These are phyloP conservation scores for Acrocephalus arundinaceus DNA, from an alignment of 2,113 vertebrate genomes.

Conservation along the genomic window DNA sequence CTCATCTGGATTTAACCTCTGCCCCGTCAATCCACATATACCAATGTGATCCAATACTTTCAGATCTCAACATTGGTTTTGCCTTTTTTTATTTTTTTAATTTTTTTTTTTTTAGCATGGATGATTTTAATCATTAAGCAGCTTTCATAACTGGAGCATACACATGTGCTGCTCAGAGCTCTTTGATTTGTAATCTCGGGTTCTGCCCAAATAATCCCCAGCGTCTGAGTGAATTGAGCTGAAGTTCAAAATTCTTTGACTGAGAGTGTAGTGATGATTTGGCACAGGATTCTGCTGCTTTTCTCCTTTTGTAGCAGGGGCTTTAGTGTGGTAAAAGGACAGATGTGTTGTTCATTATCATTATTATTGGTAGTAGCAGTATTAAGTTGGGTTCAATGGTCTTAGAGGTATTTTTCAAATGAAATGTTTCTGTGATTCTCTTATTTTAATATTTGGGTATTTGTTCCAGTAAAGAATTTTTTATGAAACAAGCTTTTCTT, in stretches of 20 bases:
- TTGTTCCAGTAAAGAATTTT: neutral
- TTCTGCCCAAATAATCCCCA: constrained; percentile 36
- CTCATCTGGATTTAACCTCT: constrained; percentile 66
- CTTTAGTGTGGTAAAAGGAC: neutral
- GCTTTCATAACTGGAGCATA: constrained; percentile 43
- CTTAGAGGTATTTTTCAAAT: neutral
- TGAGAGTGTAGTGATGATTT: neutral
- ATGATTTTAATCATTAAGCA: constrained; percentile 55
- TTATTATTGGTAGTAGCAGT: neutral
- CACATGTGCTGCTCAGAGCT: neutral
- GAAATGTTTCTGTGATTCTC: neutral
- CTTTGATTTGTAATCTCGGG: constrained; percentile 40
- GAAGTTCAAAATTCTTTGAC: constrained; percentile 21
- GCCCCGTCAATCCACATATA: constrained; percentile 40
- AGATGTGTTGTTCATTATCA: neutral
- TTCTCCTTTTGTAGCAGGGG: neutral
- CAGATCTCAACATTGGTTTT: neutral
- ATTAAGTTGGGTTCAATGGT: neutral
- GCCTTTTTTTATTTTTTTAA: neutral
- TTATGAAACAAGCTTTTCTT: neutral
- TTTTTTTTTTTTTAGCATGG: neutral
- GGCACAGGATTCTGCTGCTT: neutral
- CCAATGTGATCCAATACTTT: neutral
- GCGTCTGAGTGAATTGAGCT: neutral
- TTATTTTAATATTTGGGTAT: neutral